Conservation (phyloP, 2,888 invertebrate genomes). For the Eilema caniola region DNA sequence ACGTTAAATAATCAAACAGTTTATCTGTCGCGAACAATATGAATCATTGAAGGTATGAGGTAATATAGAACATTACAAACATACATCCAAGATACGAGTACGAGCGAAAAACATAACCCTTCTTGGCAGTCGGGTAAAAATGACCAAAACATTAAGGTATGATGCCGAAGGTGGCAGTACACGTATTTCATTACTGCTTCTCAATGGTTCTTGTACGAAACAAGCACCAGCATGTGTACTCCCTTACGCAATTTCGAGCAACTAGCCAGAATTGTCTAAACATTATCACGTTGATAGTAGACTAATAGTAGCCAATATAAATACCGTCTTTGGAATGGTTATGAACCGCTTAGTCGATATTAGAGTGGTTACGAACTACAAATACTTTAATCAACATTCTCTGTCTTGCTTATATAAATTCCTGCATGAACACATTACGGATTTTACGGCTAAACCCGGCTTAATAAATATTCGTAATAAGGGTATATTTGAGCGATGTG, state of each 20-base stretch:
- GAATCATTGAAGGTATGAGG: too few relatives aligned
- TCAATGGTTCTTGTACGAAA: too few relatives aligned
- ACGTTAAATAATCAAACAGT: too few relatives aligned
- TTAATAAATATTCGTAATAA: constrained; percentile 56
- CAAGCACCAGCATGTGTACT: too few relatives aligned
- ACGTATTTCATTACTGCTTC: too few relatives aligned
- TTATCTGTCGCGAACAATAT: too few relatives aligned
- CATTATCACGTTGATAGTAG: neutral
- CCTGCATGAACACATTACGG: constrained; percentile 53
- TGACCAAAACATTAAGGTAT: too few relatives aligned
- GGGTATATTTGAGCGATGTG: constrained; percentile 51
- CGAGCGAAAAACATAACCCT: too few relatives aligned
- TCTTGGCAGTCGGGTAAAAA: too few relatives aligned
- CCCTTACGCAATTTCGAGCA: neutral
- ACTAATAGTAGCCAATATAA: neutral
- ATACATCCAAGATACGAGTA: too few relatives aligned
- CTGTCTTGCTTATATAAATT: constrained; percentile 56
- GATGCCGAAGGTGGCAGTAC: too few relatives aligned
- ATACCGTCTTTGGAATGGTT: neutral
- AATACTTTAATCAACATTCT: constrained; percentile 48
- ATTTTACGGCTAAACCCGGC: constrained; percentile 50
- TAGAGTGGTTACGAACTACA: neutral
- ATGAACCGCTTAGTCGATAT: constrained; percentile 6
- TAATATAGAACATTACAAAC: too few relatives aligned
- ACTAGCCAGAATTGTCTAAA: neutral